Conservation (phyloP, 2,888 invertebrate genomes). For the Alloplasta piceator region DNA sequence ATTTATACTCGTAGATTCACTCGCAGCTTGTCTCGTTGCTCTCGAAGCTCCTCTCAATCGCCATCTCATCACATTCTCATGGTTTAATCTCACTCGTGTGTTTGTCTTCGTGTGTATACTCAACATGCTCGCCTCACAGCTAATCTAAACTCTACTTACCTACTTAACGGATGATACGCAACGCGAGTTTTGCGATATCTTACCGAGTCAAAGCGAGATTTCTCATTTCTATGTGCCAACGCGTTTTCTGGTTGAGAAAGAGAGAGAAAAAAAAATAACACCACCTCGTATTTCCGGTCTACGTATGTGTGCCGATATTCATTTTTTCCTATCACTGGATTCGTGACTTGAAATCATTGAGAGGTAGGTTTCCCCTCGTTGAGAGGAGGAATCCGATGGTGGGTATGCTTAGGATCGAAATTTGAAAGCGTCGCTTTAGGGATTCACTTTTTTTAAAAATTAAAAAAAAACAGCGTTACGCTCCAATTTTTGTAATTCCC, state of each 20-base stretch:
- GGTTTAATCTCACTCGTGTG: slow-evolving; percentile 60
- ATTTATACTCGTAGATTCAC: not conserved
- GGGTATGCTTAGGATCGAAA: too few species aligned
- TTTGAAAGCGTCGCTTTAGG: too few species aligned
- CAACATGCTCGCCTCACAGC: slow-evolving; percentile 66
- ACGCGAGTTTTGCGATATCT: slow-evolving; percentile 66
- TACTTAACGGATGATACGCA: slow-evolving; percentile 73
- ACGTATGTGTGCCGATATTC: not conserved
- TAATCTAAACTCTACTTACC: slow-evolving; percentile 75
- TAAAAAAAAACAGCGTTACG: too few species aligned
- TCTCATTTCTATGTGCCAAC: slow-evolving; percentile 48
- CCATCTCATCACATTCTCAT: slow-evolving; percentile 59
- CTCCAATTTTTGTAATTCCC: too few species aligned
- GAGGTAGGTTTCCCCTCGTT: too few species aligned
- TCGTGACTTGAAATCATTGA: not conserved
- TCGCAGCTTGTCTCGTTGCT: slow-evolving; percentile 34
- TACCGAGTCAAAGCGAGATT: slow-evolving; percentile 45
- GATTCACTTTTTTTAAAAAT: too few species aligned
- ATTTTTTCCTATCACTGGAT: slow-evolving; percentile 15
- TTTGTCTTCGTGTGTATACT: slow-evolving; percentile 63
- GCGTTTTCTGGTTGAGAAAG: slow-evolving; percentile 12
- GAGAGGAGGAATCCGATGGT: too few species aligned
- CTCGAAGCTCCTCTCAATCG: slow-evolving; percentile 50
- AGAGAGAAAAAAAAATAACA: slow-evolving; percentile 6
- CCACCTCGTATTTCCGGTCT: slow-evolving; percentile 26